phyloP scores from a whole-genome alignment of 37 sponge, comb jelly and placozoan genomes.

The Haliclona indistincta region DNA sequence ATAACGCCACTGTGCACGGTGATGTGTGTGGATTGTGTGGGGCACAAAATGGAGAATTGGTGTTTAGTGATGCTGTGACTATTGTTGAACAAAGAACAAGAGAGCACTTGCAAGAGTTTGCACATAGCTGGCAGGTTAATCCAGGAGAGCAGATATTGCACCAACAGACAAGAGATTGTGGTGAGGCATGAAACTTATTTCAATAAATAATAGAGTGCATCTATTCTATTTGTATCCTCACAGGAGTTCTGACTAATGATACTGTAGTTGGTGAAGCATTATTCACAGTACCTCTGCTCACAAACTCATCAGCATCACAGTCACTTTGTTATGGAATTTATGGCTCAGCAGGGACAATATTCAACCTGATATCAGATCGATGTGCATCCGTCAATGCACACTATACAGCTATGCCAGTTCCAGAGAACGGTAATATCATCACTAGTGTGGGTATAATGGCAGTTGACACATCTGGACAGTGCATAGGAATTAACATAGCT shows the following conservation, averaged over 20 bases:
- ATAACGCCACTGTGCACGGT: no score
- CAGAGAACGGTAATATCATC: constrained; percentile 55
- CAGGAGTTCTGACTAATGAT: constrained; percentile 11
- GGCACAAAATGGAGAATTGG: no score
- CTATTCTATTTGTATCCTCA: background rate
- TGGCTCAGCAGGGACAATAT: constrained; percentile 30
- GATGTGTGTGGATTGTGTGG: no score
- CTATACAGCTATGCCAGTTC: constrained; percentile 27
- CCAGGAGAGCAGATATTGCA: no score
- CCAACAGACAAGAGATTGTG: no score
- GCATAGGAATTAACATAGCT: constrained; percentile 20
- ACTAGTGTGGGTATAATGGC: constrained; percentile 44
- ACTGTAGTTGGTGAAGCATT: constrained; percentile 42
- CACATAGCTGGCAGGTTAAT: no score
- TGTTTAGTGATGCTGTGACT: no score
- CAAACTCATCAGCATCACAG: background rate
- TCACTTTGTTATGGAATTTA: constrained; percentile 68
- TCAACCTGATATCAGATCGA: constrained; percentile 60
- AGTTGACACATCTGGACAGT: constrained; percentile 18
- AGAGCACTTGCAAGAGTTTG: no score
- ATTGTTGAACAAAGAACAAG: no score
- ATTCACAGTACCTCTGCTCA: constrained; percentile 15
- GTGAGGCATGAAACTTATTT: no score
- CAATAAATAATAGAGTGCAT: no score
- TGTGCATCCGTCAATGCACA: constrained; percentile 67